phyloP scores from a whole-genome alignment of 2,888 invertebrate species.

The Yponomeuta sedellus region DNA sequence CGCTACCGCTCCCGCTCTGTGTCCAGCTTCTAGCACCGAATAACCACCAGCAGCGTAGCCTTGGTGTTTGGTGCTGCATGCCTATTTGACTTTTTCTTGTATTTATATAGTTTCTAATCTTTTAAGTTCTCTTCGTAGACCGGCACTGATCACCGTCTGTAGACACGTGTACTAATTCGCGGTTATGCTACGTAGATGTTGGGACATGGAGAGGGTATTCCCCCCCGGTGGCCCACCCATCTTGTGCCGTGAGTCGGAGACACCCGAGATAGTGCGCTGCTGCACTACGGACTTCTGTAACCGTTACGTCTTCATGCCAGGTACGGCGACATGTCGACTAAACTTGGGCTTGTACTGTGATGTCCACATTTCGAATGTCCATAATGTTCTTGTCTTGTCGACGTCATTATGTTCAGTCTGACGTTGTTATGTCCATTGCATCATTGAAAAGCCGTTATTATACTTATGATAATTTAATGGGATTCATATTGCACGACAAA shows the following conservation, averaged over 20 bases:
- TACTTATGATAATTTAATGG: background rate
- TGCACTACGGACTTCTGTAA: constrained; percentile 86
- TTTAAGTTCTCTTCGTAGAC: constrained; percentile 53
- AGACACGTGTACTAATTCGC: constrained; percentile 40
- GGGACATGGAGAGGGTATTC: constrained; percentile 73
- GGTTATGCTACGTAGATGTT: constrained; percentile 77
- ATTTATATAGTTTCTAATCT: constrained; percentile 45
- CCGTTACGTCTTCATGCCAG: constrained; percentile 48
- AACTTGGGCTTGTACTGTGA: constrained; percentile 5
- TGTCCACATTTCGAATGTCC: constrained; percentile 9
- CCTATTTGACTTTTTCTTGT: constrained; percentile 38
- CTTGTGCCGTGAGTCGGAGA: constrained; percentile 74
- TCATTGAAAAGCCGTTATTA: background rate
- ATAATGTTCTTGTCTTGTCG: background rate
- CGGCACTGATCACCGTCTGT: constrained; percentile 64
- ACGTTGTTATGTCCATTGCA: constrained; percentile 5
- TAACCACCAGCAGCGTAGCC: constrained; percentile 10
- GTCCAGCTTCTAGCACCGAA: constrained; percentile 7
- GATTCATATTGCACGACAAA: background rate
- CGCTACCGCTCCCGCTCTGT: background rate
- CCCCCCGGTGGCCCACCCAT: constrained; percentile 78
- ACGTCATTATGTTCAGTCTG: constrained; percentile 1
- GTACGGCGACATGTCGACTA: constrained; percentile 48
- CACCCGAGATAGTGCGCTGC: constrained; percentile 69
- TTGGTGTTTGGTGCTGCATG: constrained; percentile 64